Percentiles rank a stretch among this genome's conserved stretches.
phyloP scores from a whole-genome alignment of 2,797 vertebrate genomes.

The Neomorphus geoffroyi region DNA sequence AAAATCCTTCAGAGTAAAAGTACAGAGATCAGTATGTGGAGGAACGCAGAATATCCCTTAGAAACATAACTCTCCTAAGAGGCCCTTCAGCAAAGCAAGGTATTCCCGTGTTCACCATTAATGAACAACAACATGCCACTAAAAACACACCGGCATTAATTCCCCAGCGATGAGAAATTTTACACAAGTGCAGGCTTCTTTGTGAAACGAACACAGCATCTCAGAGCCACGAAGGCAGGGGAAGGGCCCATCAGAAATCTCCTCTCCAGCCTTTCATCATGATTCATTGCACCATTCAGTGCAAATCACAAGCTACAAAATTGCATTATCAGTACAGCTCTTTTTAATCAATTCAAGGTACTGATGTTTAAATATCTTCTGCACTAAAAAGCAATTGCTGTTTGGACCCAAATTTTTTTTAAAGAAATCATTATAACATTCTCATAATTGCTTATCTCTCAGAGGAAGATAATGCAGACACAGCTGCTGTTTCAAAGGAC shows the following conservation, averaged over 20 bases:
- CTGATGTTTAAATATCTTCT: conserved; percentile 51
- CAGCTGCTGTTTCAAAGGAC: conserved; percentile 61
- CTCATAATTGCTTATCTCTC: conserved; percentile 65
- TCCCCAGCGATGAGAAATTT: neutral
- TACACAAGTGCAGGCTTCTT: neutral
- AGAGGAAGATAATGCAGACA: conserved; percentile 32
- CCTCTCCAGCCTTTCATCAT: conserved; percentile 16
- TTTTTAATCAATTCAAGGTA: conserved; percentile 56
- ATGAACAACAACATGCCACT: neutral
- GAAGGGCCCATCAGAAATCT: neutral
- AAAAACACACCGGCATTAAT: neutral
- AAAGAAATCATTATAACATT: conserved; percentile 46
- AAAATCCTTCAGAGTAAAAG: neutral
- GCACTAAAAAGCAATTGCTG: conserved; percentile 18
- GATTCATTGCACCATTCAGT: neutral
- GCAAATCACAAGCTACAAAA: conserved; percentile 30
- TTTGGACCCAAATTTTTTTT: neutral
- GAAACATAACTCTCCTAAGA: neutral
- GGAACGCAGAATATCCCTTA: neutral
- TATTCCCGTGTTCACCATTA: neutral
- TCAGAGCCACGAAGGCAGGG: neutral
- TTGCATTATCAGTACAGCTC: conserved; percentile 13
- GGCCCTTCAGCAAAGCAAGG: neutral
- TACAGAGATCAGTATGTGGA: neutral
- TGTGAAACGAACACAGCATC: neutral